Evolutionary conservation across 2,113 vertebrate genomes (phyloP), one percentile per base, ranked within the genome.

Genomic region (Pluvialis apricaria): DNA sequence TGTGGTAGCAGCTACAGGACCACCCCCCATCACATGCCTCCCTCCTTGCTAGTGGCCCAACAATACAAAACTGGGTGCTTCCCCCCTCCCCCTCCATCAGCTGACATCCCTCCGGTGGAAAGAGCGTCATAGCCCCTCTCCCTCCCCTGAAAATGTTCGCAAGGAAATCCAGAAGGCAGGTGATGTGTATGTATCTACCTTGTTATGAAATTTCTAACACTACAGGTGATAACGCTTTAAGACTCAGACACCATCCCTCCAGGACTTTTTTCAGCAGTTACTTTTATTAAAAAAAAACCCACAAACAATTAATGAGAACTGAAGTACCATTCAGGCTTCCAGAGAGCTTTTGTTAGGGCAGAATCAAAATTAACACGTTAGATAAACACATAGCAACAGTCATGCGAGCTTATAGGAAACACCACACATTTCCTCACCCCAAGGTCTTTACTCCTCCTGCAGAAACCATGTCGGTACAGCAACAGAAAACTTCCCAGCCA

Each of bases 381-480:
- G 62, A 93, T 90, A 91, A 91, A 77, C n/a, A 61, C 24, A 11
- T 32, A 82, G 21, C 45, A 91, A 89, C 8, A 92, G 77, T 62
- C 80, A 73, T 8, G 29, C 45, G 25, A 78, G 61, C 31, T 80
- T 91, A 54, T 36, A 79, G 40, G 70, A 91, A 92, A 82, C 54
- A 92, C 21, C 17, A 77, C 32, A 79, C 36, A 25, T 47, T 71
- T 89, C 66, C 42, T 52, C 68, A 94, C 24, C 36, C 76, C 0
- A 1, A 88, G 51, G 82, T 77, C 66, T 82, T 79, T 52, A 82
- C 60, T 94, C 73, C 77, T 94, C 38, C 81, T 86, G 70, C 84
- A 96, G 78, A 95, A 96, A 76, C 8, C 36, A 94, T 38, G 65
- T 60, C 82, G 73, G 54, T 91, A 90, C 80, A 95, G 89, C 77